Conservation (phyloP, 2,888 invertebrate genomes). For the Creontiades dilutus region DNA sequence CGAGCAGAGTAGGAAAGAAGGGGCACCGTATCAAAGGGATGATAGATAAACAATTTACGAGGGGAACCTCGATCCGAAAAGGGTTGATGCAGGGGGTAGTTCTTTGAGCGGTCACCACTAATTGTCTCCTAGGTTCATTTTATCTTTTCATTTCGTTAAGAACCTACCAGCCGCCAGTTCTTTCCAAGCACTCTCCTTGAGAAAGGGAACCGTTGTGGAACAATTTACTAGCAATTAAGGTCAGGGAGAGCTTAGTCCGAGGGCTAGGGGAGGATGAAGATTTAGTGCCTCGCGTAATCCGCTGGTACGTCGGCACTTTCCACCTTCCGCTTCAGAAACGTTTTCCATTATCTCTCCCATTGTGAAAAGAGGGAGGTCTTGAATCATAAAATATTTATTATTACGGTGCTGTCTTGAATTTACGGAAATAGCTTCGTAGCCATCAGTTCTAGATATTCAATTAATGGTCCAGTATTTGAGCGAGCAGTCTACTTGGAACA, state of each 20-base stretch:
- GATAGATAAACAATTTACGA: background rate
- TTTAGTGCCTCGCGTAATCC: constrained; percentile 52
- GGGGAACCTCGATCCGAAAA: background rate
- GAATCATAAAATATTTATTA: constrained; percentile 27
- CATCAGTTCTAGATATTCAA: too few species aligned
- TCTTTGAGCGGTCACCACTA: constrained; percentile 38
- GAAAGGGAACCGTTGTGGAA: constrained; percentile 43
- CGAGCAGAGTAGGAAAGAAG: background rate
- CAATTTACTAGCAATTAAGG: constrained; percentile 63
- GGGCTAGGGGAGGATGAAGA: constrained; percentile 36
- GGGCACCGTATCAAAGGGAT: background rate
- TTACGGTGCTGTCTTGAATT: background rate
- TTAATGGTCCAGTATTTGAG: too few species aligned
- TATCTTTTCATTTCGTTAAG: constrained; percentile 50
- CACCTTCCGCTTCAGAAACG: constrained; percentile 28
- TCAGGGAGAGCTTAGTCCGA: constrained; percentile 50
- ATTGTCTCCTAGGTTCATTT: constrained; percentile 47
- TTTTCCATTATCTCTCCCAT: constrained; percentile 35
- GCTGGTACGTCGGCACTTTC: constrained; percentile 44
- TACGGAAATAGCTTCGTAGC: too few species aligned
- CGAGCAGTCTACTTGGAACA: too few species aligned
- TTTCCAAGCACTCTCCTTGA: constrained; percentile 52
- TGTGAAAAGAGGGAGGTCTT: background rate
- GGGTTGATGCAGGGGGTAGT: background rate
- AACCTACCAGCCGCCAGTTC: background rate